Percentiles rank a stretch among this genome's conserved stretches.
phyloP scores from a whole-genome alignment of 2,888 invertebrate genomes.

The Clivina fossor region DNA sequence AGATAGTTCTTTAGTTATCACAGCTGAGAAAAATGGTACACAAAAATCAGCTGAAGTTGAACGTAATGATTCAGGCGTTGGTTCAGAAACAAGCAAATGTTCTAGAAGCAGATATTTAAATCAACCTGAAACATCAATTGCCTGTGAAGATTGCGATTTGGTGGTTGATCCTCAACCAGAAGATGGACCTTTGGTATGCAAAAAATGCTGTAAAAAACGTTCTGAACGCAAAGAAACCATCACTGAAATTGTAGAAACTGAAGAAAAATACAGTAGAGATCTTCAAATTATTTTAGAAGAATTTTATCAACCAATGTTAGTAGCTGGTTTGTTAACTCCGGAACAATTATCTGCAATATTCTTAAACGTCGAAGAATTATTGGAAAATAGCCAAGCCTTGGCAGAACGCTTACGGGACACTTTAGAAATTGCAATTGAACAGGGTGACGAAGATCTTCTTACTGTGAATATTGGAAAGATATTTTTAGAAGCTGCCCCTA shows the following conservation, averaged over 20 bases:
- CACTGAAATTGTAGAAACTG: conserved; percentile 93
- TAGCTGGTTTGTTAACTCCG: conserved; percentile 85
- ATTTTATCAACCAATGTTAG: conserved; percentile 90
- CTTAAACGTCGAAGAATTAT: conserved; percentile 88
- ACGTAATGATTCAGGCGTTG: conserved; percentile 90
- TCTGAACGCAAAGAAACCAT: conserved; percentile 92
- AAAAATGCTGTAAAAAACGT: conserved; percentile 84
- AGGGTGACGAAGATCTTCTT: conserved; percentile 79
- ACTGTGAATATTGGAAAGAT: conserved; percentile 90
- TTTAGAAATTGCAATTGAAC: conserved; percentile 81
- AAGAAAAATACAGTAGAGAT: conserved; percentile 92
- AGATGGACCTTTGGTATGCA: conserved; percentile 79
- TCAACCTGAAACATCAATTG: conserved; percentile 56
- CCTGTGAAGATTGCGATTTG: conserved; percentile 86
- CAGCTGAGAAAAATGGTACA: conserved; percentile 59
- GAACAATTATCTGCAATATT: conserved; percentile 92
- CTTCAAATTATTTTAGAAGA: conserved; percentile 90
- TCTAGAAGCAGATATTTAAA: conserved; percentile 74
- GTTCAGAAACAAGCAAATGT: conserved; percentile 87
- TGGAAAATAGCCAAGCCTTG: conserved; percentile 83
- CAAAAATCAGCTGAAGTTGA: conserved; percentile 78
- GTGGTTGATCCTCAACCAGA: conserved; percentile 74
- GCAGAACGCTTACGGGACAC: conserved; percentile 84
- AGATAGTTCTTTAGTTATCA: conserved; percentile 71
- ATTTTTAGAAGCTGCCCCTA: conserved; percentile 85